Conservation (phyloP, 2,797 vertebrate species). For the Pseudomugil gertrudae region DNA sequence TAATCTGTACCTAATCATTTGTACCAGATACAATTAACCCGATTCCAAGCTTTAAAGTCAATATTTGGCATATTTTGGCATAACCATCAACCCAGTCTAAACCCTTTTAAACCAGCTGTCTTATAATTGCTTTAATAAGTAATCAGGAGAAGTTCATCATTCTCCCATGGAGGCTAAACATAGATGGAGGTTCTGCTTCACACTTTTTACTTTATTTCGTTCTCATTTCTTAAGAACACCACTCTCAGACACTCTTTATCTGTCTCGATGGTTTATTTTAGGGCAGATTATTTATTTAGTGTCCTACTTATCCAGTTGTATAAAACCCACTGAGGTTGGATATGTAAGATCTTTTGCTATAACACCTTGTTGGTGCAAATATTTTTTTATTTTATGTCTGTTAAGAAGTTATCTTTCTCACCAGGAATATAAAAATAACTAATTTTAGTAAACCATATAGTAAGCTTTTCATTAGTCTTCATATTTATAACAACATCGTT, state of each 20-base stretch:
- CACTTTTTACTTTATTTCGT: background rate
- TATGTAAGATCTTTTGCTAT: no score
- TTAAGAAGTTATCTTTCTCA: no score
- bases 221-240: background rate
- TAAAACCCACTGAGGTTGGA: no score
- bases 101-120: background rate
- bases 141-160: background rate
- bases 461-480: no score
- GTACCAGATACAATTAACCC: background rate
- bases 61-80: background rate
- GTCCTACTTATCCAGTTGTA: no score
- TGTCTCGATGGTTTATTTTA: background rate
- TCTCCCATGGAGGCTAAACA: background rate
- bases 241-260: background rate
- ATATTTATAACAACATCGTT: background rate
- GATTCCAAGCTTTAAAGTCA: background rate
- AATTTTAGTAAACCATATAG: no score
- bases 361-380: no score
- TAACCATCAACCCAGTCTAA: background rate
- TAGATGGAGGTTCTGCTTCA: background rate
- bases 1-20: background rate
- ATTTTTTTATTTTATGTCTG: background rate
- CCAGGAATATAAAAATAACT: no score
- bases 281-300: no score
- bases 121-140: background rate